These are phyloP conservation scores for Pteronotus mesoamericanus DNA, from an alignment of 2,797 vertebrate species.

Conservation along the genomic window DNA sequence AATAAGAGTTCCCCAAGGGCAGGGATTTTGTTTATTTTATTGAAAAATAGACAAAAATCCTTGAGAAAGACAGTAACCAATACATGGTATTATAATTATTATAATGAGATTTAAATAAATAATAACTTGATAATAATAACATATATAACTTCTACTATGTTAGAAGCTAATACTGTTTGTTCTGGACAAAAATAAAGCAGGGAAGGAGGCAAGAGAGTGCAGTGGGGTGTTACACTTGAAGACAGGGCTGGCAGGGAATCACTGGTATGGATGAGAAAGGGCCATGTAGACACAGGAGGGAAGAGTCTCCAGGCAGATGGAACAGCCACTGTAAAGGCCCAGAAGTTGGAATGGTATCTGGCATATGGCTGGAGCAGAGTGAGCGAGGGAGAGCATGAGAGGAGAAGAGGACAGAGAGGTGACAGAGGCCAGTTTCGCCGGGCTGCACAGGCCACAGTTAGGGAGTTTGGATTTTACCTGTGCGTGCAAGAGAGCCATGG, in stretches of 20 bases:
- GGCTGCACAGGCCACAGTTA: too few relatives aligned
- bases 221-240: not conserved
- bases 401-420: too few relatives aligned
- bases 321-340: too few relatives aligned
- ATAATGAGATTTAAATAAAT: not conserved
- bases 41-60: not conserved
- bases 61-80: not conserved
- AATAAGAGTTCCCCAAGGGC: not conserved
- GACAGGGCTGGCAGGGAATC: not conserved
- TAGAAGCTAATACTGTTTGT: not conserved
- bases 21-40: not conserved
- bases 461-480: too few relatives aligned
- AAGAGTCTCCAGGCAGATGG: not conserved
- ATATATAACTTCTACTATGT: not conserved
- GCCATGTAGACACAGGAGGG: not conserved
- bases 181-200: not conserved
- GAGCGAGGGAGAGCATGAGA: too few relatives aligned
- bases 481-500: too few relatives aligned
- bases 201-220: not conserved
- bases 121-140: too few relatives aligned
- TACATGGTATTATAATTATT: not conserved
- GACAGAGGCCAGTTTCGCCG: too few relatives aligned
- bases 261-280: too few relatives aligned
- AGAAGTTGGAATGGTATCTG: too few relatives aligned
- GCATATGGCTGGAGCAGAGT: too few relatives aligned